Percentiles rank a stretch among this genome's conserved stretches.
Conservation (phyloP, 1,140 invertebrate species). For the Bombus waltoni region DNA sequence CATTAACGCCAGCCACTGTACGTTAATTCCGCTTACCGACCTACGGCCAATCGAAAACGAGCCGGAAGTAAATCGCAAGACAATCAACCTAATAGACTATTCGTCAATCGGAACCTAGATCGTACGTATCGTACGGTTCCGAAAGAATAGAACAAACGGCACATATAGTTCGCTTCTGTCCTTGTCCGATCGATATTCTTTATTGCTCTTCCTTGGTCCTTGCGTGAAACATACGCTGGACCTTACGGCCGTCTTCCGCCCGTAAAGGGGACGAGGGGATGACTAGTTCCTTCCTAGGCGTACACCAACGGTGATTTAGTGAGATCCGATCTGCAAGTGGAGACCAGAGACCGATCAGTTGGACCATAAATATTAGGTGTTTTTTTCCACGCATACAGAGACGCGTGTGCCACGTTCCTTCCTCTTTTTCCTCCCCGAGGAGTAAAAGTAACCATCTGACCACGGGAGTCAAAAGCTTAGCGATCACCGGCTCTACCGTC, state of each 20-base stretch:
- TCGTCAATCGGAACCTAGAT: not conserved
- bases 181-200: slow-evolving; percentile 36
- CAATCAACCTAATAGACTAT: slow-evolving; percentile 17
- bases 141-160: slow-evolving; percentile 15
- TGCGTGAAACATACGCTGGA: slow-evolving; percentile 55
- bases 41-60: not conserved
- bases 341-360: slow-evolving; percentile 74
- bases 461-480: slow-evolving; percentile 62
- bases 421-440: slow-evolving; percentile 7
- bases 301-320: slow-evolving; percentile 76
- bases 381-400: slow-evolving; percentile 66
- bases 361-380: slow-evolving; percentile 79
- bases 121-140: not conserved
- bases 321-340: slow-evolving; percentile 76
- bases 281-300: slow-evolving; percentile 76
- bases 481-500: slow-evolving; percentile 58
- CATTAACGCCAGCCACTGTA: not conserved
- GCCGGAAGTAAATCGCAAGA: not conserved
- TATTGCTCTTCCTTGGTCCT: slow-evolving; percentile 47
- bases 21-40: not conserved
- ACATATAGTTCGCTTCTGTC: slow-evolving; percentile 13
- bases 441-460: slow-evolving; percentile 67
- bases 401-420: slow-evolving; percentile 4
- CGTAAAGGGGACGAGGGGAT: slow-evolving; percentile 49
- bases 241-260: slow-evolving; percentile 52